phyloP scores from a whole-genome alignment of 2,797 vertebrate species.

The Eidolon dupreanum region DNA sequence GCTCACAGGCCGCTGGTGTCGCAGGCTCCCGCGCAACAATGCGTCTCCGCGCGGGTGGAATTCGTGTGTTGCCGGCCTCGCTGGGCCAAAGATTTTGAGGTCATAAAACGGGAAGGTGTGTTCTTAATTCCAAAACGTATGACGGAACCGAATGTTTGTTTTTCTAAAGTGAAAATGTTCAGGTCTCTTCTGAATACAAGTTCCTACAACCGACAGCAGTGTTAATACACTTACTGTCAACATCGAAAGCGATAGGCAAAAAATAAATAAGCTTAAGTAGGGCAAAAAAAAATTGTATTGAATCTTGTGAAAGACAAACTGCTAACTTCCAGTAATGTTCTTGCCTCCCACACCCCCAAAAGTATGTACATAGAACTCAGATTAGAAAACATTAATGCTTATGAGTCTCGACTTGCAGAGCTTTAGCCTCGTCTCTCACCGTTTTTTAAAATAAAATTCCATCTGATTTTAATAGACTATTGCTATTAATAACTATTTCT shows the following conservation, averaged over 20 bases:
- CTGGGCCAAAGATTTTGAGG: background rate
- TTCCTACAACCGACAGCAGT: background rate
- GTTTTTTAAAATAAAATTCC: background rate
- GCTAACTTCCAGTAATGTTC: background rate
- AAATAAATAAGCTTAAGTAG: background rate
- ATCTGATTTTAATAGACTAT: background rate
- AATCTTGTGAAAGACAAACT: background rate
- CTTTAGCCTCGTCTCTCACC: background rate
- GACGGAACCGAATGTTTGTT: background rate
- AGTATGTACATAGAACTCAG: background rate
- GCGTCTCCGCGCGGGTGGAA: fast-evolving
- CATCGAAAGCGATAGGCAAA: background rate
- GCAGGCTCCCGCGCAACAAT: fast-evolving
- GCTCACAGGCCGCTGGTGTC: fast-evolving
- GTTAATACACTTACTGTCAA: background rate
- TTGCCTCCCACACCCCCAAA: background rate
- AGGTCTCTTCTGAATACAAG: background rate
- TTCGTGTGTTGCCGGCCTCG: background rate
- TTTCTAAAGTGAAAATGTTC: background rate
- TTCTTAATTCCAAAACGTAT: background rate
- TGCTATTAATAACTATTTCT: background rate
- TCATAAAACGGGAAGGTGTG: background rate
- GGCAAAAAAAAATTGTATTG: background rate
- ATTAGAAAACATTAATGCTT: background rate
- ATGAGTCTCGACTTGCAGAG: background rate